Base-by-base conservation (phyloP, 2,113 vertebrate genomes). In the Propithecus coquereli region DNA sequence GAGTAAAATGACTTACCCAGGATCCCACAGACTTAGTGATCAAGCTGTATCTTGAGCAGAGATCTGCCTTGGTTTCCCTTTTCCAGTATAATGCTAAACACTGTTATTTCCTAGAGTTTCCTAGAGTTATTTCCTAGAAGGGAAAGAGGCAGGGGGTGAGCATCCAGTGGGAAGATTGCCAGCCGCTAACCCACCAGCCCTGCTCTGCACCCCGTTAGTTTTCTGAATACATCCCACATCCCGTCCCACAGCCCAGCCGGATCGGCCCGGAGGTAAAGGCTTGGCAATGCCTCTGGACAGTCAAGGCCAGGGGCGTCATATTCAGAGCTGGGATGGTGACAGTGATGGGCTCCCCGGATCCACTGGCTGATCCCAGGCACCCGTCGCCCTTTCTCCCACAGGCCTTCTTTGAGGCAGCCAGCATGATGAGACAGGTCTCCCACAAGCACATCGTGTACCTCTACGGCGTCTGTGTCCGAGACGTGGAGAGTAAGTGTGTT, bases 361-460 rank as follows among this genome's bases (percentile, higher is more conserved):
- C 34, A 0, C 4, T 18, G 34, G 27, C 17, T 74, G 30, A 47
- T 12, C 45, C 13, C 34, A 34, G 34, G 54, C 6, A 3, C 37
- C 27, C 32, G 57, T 11, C 65, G 13, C 70, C 43, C 23, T 23
- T 87, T 18, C 94, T 23, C 83, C 40, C 37, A 40, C 97, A 99
- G 99, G 99, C 99, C 0, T 99, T 99, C 97, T 99, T 99, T 57
- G 99, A 99, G 98, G 99, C 99, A 0, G 99, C 99, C 81, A 99
- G 99, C 96, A 99, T 99, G 99, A 99, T 99, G 99, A 98, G 99
- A 18, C 99, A 99, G 91, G 99, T 99, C 91, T 99, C 99, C 47
- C 99, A 99, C 97, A 99, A 99, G 91, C 99, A 99, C 98, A 99
- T 99, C 0, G 99, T 99, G 94, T 98, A 99, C 17, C 99, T 99